Evolutionary conservation across 2,888 invertebrate species (phyloP), one percentile per base, ranked within the genome.

Genomic region (Digitonthophagus gazella): DNA sequence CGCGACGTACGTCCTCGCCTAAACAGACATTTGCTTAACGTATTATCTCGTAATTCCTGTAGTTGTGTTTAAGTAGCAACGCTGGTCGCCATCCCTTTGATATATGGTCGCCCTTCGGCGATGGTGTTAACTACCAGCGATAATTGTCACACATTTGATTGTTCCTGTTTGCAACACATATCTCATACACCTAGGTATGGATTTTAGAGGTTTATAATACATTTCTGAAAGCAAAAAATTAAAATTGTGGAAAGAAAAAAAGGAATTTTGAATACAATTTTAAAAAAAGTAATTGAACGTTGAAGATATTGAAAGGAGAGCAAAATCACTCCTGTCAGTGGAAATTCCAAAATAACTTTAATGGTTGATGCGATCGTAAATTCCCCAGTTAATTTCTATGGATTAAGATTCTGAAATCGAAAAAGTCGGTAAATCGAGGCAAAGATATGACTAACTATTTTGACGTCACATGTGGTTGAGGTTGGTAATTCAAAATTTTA

Each of bases 31-130:
- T 80, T 80, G 77, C 79, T 77, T 78, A 80, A 80, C 79, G 79
- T 80, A 81, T 82, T 81, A 81, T 80, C 82, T 80, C 80, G 80
- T 82, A 82, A 82, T 81, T 80, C 81, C 74, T 80, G 75, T 76
- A 76, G 78, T 78, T 78, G 78, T 81, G 80, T 81, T 81, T 81
- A 81, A 81, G 79, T 81, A 80, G 76, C 75, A 73, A 20, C 71
- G 73, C 76, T 74, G 78, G 79, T 77, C 77, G 76, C 76, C 74
- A 44, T 44, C 75, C 76, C 77, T 75, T 78, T 80, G 80, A 80
- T 80, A 80, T 79, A 80, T 80, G 77, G 78, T 74, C 73, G 75
- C 76, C 74, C 71, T 69, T 70, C 76, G 75, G 75, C 76, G 61
- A 16, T 18, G 18, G 61, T 19, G 61, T 16, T 44, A 44, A 44